Evolutionary conservation across 2,888 invertebrate species (phyloP), one percentile per base, ranked within the genome.

Genomic region (Dryobotodes eremita): DNA sequence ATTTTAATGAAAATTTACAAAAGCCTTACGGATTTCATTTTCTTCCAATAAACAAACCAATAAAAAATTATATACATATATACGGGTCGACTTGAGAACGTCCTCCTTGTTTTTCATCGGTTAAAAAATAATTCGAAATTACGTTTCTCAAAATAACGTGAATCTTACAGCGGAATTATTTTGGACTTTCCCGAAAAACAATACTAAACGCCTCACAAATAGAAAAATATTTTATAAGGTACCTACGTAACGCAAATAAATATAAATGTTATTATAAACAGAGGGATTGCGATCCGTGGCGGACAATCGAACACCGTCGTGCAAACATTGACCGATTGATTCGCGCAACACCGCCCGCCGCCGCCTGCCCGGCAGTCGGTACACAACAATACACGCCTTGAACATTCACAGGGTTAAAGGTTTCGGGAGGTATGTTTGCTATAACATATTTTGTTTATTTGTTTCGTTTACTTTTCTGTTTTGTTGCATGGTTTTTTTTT

Each of bases 321-420:
- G 75, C 53, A 64, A 80, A 81, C 46, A 81, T 75, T 82, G 69
- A 70, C 69, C 46, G 53, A 59, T 59, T 65, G 64, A 81, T 74
- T 57, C 31, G 61, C 57, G n/a, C 26, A 57, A 42, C 61, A 31
- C 15, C 23, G 74, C 48, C 11, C 15, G 7, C 7, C 20, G n/a
- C 70, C 42, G 11, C 26, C 20, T 46, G 3, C 8, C 11, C 11
- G 20, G 5, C 31, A 36, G 31, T 36, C 1, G 31, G 31, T 36
- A 36, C n/a, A n/a, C n/a, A n/a, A n/a, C n/a, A n/a, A n/a, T n/a
- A n/a, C n/a, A n/a, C n/a, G n/a, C n/a, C n/a, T n/a, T n/a, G n/a
- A n/a, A n/a, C n/a, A n/a, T n/a, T n/a, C n/a, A n/a, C n/a, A n/a
- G n/a, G n/a, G n/a, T n/a, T n/a, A n/a, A n/a, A n/a, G n/a, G n/a